Evolutionary conservation across 2,888 invertebrate species (phyloP).

Genomic region (Horisme vitalbata): DNA sequence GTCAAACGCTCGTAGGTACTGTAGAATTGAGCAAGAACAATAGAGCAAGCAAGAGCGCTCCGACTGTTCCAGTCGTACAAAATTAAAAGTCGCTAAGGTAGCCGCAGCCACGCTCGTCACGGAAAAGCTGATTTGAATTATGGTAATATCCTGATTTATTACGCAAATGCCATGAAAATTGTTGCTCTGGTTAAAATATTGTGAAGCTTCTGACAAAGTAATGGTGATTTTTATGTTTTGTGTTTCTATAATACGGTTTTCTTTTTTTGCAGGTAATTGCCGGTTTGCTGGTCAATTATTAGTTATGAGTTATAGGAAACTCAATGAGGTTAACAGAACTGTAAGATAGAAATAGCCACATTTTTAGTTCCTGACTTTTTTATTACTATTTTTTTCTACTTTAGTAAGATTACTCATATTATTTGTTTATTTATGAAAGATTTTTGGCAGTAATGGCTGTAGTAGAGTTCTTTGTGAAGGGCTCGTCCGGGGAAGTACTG

Average conservation of each 20-base stretch:
- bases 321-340: conserved; percentile 16
- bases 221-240: conserved; percentile 10
- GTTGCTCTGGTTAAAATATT: conserved; percentile 27
- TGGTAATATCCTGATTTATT: conserved; percentile 49
- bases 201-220: conserved; percentile 23
- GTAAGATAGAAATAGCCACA: conserved; percentile 40
- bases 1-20: no score
- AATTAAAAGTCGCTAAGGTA: conserved; percentile 33
- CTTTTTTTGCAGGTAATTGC: conserved; percentile 49
- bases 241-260: conserved; percentile 32
- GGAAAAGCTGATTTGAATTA: conserved; percentile 47
- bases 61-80: no score
- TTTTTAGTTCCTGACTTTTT: conserved; percentile 2
- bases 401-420: no score
- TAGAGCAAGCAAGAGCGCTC: no score
- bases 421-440: no score
- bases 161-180: conserved; percentile 45
- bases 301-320: no score
- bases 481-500: no score
- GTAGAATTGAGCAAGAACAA: no score
- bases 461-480: no score
- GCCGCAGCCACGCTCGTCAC: conserved; percentile 32
- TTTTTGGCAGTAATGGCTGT: no score
- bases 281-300: no score
- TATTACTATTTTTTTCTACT: no score